Conservation (phyloP, 2,797 vertebrate genomes). For the Chelon labrosus region DNA sequence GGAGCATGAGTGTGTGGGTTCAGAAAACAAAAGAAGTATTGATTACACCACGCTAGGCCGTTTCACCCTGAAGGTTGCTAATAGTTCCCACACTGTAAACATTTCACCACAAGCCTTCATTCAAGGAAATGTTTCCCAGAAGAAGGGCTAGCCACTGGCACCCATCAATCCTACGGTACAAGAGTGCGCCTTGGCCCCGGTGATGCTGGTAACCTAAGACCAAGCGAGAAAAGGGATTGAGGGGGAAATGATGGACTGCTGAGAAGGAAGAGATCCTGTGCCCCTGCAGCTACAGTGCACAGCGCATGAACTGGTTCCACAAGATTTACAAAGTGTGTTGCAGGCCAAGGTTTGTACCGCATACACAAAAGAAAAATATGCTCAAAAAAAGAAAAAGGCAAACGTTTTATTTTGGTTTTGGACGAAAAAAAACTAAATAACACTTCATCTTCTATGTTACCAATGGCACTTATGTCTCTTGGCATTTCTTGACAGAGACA, state of each 20-base stretch:
- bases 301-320: conserved; percentile 70
- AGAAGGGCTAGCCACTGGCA: conserved; percentile 75
- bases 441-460: conserved; percentile 75
- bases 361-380: conserved; percentile 78
- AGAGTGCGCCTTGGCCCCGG: conserved; percentile 68
- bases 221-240: conserved; percentile 39
- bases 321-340: conserved; percentile 68
- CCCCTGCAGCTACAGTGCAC: conserved; percentile 67
- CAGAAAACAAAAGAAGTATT: conserved; percentile 79
- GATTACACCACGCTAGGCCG: conserved; percentile 71
- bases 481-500: conserved; percentile 67
- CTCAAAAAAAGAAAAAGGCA: conserved; percentile 56
- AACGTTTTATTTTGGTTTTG: conserved; percentile 74
- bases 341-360: conserved; percentile 72
- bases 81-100: conserved; percentile 82
- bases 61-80: conserved; percentile 70
- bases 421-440: conserved; percentile 67
- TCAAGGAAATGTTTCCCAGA: conserved; percentile 79
- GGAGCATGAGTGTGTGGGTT: conserved; percentile 61
- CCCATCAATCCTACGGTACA: conserved; percentile 69
- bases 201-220: conserved; percentile 56
- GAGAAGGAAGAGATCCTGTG: conserved; percentile 50
- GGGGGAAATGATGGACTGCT: conserved; percentile 38
- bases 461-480: conserved; percentile 72
- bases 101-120: conserved; percentile 78